phyloP scores from a whole-genome alignment of 2,797 vertebrate species.

The Gouania willdenowi region DNA sequence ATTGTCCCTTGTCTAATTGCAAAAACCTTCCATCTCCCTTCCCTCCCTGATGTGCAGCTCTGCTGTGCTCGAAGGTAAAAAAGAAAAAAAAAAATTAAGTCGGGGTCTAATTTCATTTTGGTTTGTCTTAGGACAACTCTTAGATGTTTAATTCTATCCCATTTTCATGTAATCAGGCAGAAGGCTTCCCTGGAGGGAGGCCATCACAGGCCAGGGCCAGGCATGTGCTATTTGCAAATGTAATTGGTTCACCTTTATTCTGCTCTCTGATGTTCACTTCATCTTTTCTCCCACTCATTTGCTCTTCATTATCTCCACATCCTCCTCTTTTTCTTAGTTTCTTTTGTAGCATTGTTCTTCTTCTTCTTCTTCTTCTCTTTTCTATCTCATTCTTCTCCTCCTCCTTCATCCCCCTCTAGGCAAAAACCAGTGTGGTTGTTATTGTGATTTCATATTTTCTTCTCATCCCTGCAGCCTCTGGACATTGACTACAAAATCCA shows the following conservation, averaged over 20 bases:
- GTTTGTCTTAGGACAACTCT: conserved; percentile 92
- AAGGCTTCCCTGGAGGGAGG: conserved; percentile 93
- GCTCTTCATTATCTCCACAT: conserved; percentile 43
- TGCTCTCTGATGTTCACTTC: conserved; percentile 48
- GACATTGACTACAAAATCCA: conserved; percentile 99
- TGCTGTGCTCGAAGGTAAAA: conserved; percentile 77
- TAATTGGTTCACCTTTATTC: conserved; percentile 88
- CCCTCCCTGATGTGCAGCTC: conserved; percentile 50
- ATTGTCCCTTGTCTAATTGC: conserved; percentile 79
- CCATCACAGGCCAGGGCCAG: conserved; percentile 80
- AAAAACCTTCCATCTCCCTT: conserved; percentile 61
- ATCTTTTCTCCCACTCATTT: conserved; percentile 55
- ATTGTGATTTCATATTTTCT: conserved; percentile 99
- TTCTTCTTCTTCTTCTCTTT: conserved; percentile 29
- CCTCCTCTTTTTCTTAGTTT: conserved; percentile 10
- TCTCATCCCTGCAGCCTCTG: conserved; percentile 92
- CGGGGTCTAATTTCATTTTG: conserved; percentile 90
- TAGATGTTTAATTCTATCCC: conserved; percentile 99
- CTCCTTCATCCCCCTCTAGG: conserved; percentile 51
- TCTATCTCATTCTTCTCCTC: conserved; percentile 2
- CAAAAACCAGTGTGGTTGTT: conserved; percentile 84
- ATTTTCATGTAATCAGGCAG: conserved; percentile 96
- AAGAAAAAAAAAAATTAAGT: conserved; percentile 73
- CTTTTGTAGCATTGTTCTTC: conserved; percentile 19
- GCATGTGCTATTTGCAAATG: conserved; percentile 90